Evolutionary conservation across 2,113 vertebrate genomes (phyloP).

Genomic region (Chloropsis hardwickii): DNA sequence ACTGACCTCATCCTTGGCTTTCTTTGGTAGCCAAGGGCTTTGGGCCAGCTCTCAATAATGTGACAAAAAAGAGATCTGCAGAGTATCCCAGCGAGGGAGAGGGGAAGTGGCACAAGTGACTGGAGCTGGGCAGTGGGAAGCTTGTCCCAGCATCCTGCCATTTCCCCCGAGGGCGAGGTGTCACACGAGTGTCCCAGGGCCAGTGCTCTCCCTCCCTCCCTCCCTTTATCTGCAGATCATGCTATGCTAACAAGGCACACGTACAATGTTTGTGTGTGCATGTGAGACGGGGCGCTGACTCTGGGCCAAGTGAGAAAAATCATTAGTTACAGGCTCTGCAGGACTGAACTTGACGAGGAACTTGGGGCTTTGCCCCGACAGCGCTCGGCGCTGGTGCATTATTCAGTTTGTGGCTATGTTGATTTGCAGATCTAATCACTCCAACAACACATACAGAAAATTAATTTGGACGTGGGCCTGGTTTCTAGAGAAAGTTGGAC

Average conservation of each 20-base stretch:
- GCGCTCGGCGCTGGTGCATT: conserved; percentile 34
- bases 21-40: neutral
- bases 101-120: rapidly evolving
- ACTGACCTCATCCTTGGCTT: neutral
- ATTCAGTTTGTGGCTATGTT: conserved; percentile 62
- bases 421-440: conserved; percentile 66
- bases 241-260: conserved; percentile 56
- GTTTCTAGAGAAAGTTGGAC: conserved; percentile 69
- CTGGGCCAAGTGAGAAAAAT: conserved; percentile 51
- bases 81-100: neutral
- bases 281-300: conserved; percentile 43
- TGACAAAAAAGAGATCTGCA: neutral
- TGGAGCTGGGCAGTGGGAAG: rapidly evolving
- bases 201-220: neutral
- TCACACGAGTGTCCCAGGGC: rapidly evolving
- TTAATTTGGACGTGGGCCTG: conserved; percentile 59
- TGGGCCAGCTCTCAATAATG: neutral
- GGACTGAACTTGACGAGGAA: conserved; percentile 58
- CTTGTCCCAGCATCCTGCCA: neutral
- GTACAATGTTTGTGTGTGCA: conserved; percentile 57
- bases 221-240: conserved; percentile 10
- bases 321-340: conserved; percentile 66
- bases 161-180: neutral
- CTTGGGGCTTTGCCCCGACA: conserved; percentile 40
- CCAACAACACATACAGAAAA: conserved; percentile 60